A percentile compares a stretch with the other conserved stretches of the same genome.
Evolutionary conservation across 2,797 vertebrate genomes (phyloP).

Genomic region (Artibeus jamaicensis): DNA sequence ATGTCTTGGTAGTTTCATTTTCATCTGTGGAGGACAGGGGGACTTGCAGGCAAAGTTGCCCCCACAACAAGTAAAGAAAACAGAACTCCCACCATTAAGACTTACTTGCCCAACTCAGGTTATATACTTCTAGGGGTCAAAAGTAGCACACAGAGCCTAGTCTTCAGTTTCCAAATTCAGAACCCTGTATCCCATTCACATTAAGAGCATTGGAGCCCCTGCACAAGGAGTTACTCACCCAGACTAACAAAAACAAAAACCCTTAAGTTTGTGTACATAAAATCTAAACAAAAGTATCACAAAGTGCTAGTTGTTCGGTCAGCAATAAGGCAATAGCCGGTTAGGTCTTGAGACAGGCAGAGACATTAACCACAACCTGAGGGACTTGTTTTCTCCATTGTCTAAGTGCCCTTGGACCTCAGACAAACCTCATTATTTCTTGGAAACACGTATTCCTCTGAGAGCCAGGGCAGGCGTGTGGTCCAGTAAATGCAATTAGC

Average conservation of each 20-base stretch:
- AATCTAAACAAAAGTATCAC: background rate
- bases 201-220: background rate
- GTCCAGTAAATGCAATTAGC: slow-evolving; percentile 77
- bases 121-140: background rate
- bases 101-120: background rate
- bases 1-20: no score
- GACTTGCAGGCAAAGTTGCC: no score
- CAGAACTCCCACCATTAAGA: background rate
- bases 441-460: slow-evolving; percentile 65
- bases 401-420: slow-evolving; percentile 63
- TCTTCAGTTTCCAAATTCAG: background rate
- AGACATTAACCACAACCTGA: slow-evolving; percentile 43
- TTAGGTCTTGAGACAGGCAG: slow-evolving; percentile 9
- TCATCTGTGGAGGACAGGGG: no score
- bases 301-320: background rate
- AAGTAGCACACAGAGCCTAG: background rate
- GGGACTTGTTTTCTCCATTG: slow-evolving; percentile 45
- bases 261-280: background rate
- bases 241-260: background rate
- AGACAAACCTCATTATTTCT: slow-evolving; percentile 62
- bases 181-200: background rate
- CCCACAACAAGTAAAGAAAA: background rate
- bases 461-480: slow-evolving; percentile 62
- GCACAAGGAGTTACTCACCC: background rate
- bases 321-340: background rate